Base-by-base conservation (phyloP, 2,797 vertebrate species). In the Acanthopagrus latus region DNA sequence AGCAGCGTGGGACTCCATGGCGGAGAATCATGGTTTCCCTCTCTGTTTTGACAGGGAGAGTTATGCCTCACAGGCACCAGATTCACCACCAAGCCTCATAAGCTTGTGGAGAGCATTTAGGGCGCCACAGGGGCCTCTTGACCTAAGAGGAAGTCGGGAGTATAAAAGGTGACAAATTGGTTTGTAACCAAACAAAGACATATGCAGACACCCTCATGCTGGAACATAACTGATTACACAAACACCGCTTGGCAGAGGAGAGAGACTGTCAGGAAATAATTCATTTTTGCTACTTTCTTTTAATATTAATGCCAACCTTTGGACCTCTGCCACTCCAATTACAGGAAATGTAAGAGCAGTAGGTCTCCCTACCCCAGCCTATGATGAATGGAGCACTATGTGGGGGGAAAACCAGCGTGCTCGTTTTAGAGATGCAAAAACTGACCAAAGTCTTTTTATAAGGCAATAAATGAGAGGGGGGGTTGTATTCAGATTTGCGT, bases 341-440 rank as follows among this genome's bases (percentile, higher is more conserved):
- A 96, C 96, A 97, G 97, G 97, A 98, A 98, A 93, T 92, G 86
- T 92, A 92, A 91, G 92, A 91, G 89, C 95, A 96, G 94, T 88
- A 90, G 96, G 95, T 96, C 96, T 96, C 94, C 89, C 90, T 92
- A 91, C 93, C 89, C 92, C 96, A 92, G 89, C 38, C 81, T 89
- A 94, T 96, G 96, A 97, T 99, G 97, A 99, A 99, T 98, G 96
- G 96, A 96, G 95, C 93, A 93, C 96, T 99, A 96, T 99, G 96
- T 97, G 95, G 95, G 85, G 94, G 91, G 86, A 88, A 95, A 95
- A 95, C 95, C 95, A 94, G 92, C 92, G 86, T 88, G 93, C 94
- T 95, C 92, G 85, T 96, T 97, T 96, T 94, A 94, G 95, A 93
- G 95, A 96, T 93, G 95, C 96, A 96, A 95, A 96, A 97, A 93